phyloP scores from a whole-genome alignment of 2,113 vertebrate genomes.

The Noctilio leporinus region DNA sequence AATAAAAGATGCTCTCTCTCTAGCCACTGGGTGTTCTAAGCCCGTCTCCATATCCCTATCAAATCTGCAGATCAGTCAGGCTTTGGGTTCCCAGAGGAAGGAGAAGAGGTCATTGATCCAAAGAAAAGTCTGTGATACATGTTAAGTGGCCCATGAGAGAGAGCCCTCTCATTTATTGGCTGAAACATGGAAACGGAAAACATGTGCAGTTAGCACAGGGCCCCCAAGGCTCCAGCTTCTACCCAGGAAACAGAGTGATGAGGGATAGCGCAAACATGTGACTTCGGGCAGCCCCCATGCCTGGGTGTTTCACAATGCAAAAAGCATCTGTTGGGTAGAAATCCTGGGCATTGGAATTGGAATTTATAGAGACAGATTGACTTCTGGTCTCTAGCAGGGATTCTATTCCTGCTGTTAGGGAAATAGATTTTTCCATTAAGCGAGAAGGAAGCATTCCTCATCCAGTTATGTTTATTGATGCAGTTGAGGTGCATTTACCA shows the following conservation, averaged over 20 bases:
- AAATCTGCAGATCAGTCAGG: conserved; percentile 46
- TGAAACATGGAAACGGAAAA: conserved; percentile 75
- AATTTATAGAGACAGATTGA: conserved; percentile 64
- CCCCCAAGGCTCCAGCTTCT: conserved; percentile 49
- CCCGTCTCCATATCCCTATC: not conserved
- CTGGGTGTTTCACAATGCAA: conserved; percentile 63
- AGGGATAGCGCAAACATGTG: conserved; percentile 61
- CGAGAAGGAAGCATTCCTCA: not conserved
- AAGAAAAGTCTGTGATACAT: conserved; percentile 64
- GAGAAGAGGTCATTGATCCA: conserved; percentile 41
- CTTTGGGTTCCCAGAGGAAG: conserved; percentile 38
- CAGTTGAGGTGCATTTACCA: not conserved
- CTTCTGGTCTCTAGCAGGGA: conserved; percentile 31
- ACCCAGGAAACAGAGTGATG: conserved; percentile 64
- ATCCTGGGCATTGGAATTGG: conserved; percentile 40
- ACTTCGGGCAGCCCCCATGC: conserved; percentile 50
- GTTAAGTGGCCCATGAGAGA: conserved; percentile 61
- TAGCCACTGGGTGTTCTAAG: not conserved
- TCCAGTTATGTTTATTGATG: not conserved
- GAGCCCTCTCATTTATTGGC: conserved; percentile 53
- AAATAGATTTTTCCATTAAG: conserved; percentile 39
- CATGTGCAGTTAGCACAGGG: conserved; percentile 52
- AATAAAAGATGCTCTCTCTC: not conserved
- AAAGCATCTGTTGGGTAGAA: conserved; percentile 72
- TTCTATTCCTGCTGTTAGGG: conserved; percentile 25